phyloP scores from a whole-genome alignment of 2,888 invertebrate species.

The Achlya flavicornis region DNA sequence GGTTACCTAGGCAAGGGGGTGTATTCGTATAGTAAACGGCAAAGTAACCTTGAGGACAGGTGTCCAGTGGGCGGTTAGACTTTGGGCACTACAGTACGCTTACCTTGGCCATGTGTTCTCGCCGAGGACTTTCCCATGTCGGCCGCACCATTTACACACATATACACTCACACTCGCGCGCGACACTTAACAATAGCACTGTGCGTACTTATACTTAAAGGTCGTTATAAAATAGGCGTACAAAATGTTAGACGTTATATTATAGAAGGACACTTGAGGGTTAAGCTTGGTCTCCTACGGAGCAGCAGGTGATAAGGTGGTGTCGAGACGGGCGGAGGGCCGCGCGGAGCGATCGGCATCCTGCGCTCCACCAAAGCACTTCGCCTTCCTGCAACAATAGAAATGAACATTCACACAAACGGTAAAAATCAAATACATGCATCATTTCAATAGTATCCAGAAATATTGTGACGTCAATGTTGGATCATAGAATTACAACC shows the following conservation, averaged over 20 bases:
- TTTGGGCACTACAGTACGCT: slow-evolving; percentile 51
- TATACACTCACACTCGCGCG: slow-evolving; percentile 72
- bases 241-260: slow-evolving; percentile 80
- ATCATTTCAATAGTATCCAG: slow-evolving; percentile 7
- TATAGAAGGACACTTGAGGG: slow-evolving; percentile 81
- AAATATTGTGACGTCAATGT: background rate
- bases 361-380: slow-evolving; percentile 70
- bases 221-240: slow-evolving; percentile 82
- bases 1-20: no score
- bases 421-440: background rate
- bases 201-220: slow-evolving; percentile 75
- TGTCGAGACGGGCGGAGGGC: slow-evolving; percentile 77
- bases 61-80: slow-evolving; percentile 49
- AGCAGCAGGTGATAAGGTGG: slow-evolving; percentile 74
- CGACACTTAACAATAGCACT: slow-evolving; percentile 73
- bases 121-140: slow-evolving; percentile 85
- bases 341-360: slow-evolving; percentile 83
- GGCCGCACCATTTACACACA: slow-evolving; percentile 82
- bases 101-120: slow-evolving; percentile 84
- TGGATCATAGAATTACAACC: background rate
- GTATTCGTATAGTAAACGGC: slow-evolving; percentile 31
- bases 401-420: slow-evolving; percentile 15
- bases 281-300: slow-evolving; percentile 76
- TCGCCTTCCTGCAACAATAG: slow-evolving; percentile 71
- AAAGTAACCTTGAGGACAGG: slow-evolving; percentile 54